Base-by-base conservation (phyloP, 2,113 vertebrate genomes). In the Zosterops hypoxanthus region DNA sequence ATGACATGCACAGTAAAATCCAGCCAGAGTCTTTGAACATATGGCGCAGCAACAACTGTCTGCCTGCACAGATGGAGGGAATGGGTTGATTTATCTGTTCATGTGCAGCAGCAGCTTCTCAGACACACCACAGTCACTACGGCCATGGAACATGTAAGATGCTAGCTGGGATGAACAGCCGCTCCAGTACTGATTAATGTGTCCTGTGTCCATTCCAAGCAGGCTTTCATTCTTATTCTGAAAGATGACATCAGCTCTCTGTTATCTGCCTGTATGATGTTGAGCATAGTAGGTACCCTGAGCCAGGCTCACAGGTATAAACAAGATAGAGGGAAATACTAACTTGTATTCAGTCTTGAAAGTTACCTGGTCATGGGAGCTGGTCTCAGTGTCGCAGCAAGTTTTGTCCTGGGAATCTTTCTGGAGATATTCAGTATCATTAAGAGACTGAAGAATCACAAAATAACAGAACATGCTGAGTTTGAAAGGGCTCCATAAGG, bases 41-140 rank as follows among this genome's bases (percentile, higher is more conserved):
- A 94, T 90, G 95, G 88, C 60, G 39, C 8, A 81, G 68, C 50
- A 94, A 93, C 59, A 77, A 52, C 88, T 94, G 85, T n/a, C 84
- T 94, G 65, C 53, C 73, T 90, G 82, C 76, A 75, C 95, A 97
- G 92, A 94, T 97, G 90, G 90, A 91, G 61, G 0, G 6, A 91
- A 75, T 25, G 10, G 64, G 19, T 14, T 96, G 94, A 93, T 94
- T 92, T 88, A 95, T 94, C 55, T 70, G 33, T 71, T 82, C 50
- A 8, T 7, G 39, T 88, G 71, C 82, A 81, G 33, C 29, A 78
- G 71, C 80, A 4, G 2, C 50, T 94, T 93, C 85, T 66, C 68
- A 73, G 80, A 23, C 2, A 6, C 46, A 69, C 36, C 23, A 44
- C 23, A 82, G 46, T 31, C 68, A 61, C 59, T 29, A 15, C 63